These are phyloP conservation scores for Felis chaus DNA, from an alignment of 2,113 vertebrate genomes.

Conservation along the genomic window DNA sequence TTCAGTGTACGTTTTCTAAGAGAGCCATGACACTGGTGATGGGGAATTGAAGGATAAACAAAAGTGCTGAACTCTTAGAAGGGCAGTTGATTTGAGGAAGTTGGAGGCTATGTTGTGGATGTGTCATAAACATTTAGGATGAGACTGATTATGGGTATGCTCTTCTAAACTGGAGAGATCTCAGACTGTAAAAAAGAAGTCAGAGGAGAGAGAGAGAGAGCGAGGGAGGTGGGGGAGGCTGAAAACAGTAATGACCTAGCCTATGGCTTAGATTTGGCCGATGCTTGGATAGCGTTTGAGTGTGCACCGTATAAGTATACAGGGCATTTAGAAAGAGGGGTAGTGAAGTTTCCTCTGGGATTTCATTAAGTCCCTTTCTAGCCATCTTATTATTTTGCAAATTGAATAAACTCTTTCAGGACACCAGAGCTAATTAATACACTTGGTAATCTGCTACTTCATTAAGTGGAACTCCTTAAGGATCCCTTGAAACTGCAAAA, in stretches of 20 bases:
- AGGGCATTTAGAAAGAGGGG: not conserved
- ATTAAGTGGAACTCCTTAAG: slow-evolving; percentile 66
- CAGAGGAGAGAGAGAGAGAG: not conserved
- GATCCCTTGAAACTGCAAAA: slow-evolving; percentile 31
- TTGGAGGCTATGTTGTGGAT: not conserved
- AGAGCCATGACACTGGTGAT: not conserved
- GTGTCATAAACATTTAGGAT: not conserved
- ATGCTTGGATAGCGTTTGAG: not conserved
- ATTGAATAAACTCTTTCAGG: slow-evolving; percentile 71
- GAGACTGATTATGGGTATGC: not conserved
- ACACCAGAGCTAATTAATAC: slow-evolving; percentile 72
- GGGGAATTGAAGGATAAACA: not conserved
- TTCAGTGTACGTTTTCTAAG: slow-evolving; percentile 4
- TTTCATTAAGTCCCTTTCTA: slow-evolving; percentile 47
- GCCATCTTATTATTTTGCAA: slow-evolving; percentile 71
- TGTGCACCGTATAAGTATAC: not conserved
- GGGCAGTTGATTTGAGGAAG: not conserved
- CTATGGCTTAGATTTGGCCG: not conserved
- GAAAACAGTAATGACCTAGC: not conserved
- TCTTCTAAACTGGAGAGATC: not conserved
- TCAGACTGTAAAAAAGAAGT: not conserved
- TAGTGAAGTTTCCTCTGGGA: slow-evolving; percentile 41
- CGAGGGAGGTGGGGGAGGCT: not conserved
- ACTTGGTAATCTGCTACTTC: slow-evolving; percentile 64
- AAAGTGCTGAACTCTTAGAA: not conserved